Conservation (phyloP, 2,113 vertebrate genomes). For the Thalassoma bifasciatum region DNA sequence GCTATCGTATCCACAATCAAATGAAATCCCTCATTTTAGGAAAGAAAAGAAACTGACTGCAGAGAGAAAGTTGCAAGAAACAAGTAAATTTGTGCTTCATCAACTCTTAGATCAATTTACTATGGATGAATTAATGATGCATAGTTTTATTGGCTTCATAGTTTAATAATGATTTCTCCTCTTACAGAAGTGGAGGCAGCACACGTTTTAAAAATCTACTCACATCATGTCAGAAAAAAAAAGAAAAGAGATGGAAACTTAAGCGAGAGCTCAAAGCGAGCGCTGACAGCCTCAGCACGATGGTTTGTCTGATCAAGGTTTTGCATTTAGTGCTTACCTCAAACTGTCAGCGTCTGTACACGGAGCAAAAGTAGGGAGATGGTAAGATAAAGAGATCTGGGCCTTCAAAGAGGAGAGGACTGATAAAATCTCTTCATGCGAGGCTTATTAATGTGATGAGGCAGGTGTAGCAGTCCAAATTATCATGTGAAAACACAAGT, state of each 20-base stretch:
- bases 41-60: no score
- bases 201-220: not conserved
- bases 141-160: no score
- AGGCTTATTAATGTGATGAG: conserved; percentile 21
- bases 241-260: not conserved
- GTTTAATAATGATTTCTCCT: not conserved
- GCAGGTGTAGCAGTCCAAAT: conserved; percentile 2
- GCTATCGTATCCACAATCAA: no score
- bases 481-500: conserved; percentile 6
- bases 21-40: no score
- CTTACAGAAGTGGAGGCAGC: not conserved
- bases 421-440: conserved; percentile 15
- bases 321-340: conserved; percentile 6
- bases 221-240: not conserved
- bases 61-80: no score
- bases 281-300: conserved; percentile 12
- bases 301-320: conserved; percentile 27
- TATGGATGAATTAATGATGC: not conserved
- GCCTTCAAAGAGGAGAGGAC: conserved; percentile 20
- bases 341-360: conserved; percentile 19
- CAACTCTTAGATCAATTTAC: no score
- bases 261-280: conserved; percentile 1
- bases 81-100: no score
- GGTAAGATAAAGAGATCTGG: conserved; percentile 46
- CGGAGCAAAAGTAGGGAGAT: conserved; percentile 26